These are phyloP conservation scores for Indri indri DNA, from an alignment of 2,113 vertebrate genomes.

Conservation along the genomic window DNA sequence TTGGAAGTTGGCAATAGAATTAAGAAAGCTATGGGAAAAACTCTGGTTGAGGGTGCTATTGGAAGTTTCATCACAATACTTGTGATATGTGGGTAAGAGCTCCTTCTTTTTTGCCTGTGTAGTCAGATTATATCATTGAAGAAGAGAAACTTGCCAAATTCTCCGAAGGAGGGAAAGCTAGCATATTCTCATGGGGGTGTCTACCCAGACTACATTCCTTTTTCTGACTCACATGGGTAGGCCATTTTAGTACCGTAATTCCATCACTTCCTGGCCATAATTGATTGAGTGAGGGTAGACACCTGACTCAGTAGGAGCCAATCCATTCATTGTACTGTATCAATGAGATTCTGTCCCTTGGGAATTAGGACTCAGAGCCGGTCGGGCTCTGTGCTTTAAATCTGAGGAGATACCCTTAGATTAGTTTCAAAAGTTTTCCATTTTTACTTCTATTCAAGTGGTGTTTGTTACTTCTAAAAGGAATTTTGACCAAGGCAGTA, in stretches of 20 bases:
- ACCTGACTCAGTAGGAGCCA: not conserved
- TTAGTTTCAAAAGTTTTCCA: not conserved
- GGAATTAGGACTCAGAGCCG: not conserved
- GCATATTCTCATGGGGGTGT: not conserved
- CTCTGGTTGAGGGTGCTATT: not conserved
- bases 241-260: not conserved
- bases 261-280: not conserved
- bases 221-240: not conserved
- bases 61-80: not conserved
- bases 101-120: not conserved
- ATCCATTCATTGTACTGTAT: not conserved
- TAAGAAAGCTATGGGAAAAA: not conserved
- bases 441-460: not conserved
- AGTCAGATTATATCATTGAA: not conserved
- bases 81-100: not conserved
- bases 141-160: not conserved
- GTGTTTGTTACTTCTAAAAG: not conserved
- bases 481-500: not conserved
- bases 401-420: not conserved
- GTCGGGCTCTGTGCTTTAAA: not conserved
- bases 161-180: not conserved
- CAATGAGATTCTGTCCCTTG: not conserved
- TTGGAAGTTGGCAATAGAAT: conserved; percentile 7
- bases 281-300: not conserved
- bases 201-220: not conserved